Evolutionary conservation across 2,797 vertebrate species (phyloP).

Genomic region (Diplodus sargus): DNA sequence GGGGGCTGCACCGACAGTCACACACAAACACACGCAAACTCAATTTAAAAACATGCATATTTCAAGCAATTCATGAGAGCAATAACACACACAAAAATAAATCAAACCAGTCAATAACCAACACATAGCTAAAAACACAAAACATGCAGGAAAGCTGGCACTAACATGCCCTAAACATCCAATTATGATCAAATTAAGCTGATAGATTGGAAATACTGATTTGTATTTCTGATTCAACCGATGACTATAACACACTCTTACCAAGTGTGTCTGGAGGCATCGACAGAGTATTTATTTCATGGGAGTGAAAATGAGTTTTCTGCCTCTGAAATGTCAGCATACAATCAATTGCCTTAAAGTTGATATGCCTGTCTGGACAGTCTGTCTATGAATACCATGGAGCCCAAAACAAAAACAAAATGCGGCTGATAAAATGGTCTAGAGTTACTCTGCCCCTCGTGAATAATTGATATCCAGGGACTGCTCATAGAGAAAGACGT

Average conservation of each 20-base stretch:
- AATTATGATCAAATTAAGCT: conserved; percentile 50
- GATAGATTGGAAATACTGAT: conserved; percentile 44
- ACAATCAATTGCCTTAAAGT: conserved; percentile 82
- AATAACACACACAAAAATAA: conserved; percentile 38
- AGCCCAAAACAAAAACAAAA: conserved; percentile 85
- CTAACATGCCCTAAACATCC: conserved; percentile 74
- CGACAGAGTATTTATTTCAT: conserved; percentile 74
- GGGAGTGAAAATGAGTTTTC: conserved; percentile 69
- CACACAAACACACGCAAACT: conserved; percentile 82
- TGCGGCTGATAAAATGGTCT: conserved; percentile 76
- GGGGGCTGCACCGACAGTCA: conserved; percentile 89
- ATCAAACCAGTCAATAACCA: conserved; percentile 56
- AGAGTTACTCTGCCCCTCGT: conserved; percentile 70
- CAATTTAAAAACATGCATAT: conserved; percentile 81
- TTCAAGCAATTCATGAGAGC: conserved; percentile 69
- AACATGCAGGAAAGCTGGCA: conserved; percentile 76
- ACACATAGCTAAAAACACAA: conserved; percentile 67
- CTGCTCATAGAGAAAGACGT: conserved; percentile 59
- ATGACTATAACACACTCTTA: conserved; percentile 59
- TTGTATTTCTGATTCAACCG: conserved; percentile 53
- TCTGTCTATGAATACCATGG: conserved; percentile 78
- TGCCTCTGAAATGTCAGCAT: conserved; percentile 76
- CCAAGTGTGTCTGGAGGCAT: conserved; percentile 60
- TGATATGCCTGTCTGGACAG: conserved; percentile 81
- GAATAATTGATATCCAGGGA: conserved; percentile 80